Percentiles rank a stretch among this genome's conserved stretches.
These are phyloP conservation scores for Euplexia lucipara DNA, from an alignment of 2,888 invertebrate species.

Conservation along the genomic window DNA sequence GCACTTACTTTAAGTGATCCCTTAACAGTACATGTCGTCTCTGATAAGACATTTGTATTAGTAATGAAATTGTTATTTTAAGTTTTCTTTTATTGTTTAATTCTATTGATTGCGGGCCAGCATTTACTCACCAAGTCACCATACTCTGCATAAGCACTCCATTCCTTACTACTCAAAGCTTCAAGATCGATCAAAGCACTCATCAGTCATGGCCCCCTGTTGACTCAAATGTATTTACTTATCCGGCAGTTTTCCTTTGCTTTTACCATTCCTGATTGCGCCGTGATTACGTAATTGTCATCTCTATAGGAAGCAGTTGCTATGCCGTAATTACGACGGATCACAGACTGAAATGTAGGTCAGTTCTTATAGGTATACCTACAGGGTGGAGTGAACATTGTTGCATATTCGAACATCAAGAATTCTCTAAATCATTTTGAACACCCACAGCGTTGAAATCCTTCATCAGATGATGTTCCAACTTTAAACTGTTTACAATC, in stretches of 20 bases:
- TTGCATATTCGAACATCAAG: too few species aligned
- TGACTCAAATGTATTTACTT: slow-evolving; percentile 57
- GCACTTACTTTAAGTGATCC: too few species aligned
- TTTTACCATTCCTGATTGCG: slow-evolving; percentile 6
- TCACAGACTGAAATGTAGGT: slow-evolving; percentile 32
- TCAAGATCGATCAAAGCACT: slow-evolving; percentile 41
- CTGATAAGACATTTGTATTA: too few species aligned
- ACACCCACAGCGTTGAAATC: too few species aligned
- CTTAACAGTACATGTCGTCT: too few species aligned
- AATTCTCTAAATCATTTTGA: too few species aligned
- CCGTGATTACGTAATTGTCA: slow-evolving; percentile 34
- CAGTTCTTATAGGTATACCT: background rate
- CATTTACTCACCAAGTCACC: background rate
- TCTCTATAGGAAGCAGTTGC: slow-evolving; percentile 8
- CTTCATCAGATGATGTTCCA: too few species aligned
- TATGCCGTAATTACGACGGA: background rate
- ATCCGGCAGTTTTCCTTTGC: slow-evolving; percentile 24
- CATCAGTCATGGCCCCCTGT: slow-evolving; percentile 55
- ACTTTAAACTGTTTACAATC: too few species aligned
- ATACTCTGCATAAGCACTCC: slow-evolving; percentile 10
- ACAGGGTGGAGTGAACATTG: too few species aligned
- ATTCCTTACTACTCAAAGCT: slow-evolving; percentile 17
- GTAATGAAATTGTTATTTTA: too few species aligned
- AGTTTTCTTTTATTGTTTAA: too few species aligned
- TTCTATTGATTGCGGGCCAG: too few species aligned